Evolutionary conservation across 2,888 invertebrate genomes (phyloP), one percentile per base, ranked within the genome.

Genomic region (Arge pagana): DNA sequence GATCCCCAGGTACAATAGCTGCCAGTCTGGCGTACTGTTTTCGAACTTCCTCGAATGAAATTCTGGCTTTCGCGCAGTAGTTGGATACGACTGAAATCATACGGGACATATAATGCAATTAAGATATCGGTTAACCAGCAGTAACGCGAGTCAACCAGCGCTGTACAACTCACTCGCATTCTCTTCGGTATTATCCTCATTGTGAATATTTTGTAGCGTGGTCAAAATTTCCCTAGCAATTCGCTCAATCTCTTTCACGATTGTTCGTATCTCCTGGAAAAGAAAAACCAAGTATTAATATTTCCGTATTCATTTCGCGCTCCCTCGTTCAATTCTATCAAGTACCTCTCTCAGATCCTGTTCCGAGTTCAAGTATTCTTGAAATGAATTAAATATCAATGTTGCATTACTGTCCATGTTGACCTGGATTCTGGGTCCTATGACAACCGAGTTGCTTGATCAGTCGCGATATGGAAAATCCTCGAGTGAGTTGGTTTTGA

Each of bases 121-220:
- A 21, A n/a, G n/a, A n/a, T n/a, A n/a, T n/a, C n/a, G n/a, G n/a
- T n/a, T n/a, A 50, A 43, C 37, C 26, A 18, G 36, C 35, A 11
- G 23, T 36, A 4, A 16, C 11, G 31, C 19, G 18, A 40, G 30
- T 15, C 5, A 3, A 23, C 42, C 39, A 21, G 48, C 41, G 28
- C 21, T 35, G 21, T 13, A n/a, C n/a, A n/a, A 57, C 60, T 57
- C 71, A 80, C 82, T 82, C 78, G 66, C 65, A 87, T 91, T 84
- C 68, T 86, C 84, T 60, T 83, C 82, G 51, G 84, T 80, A 57
- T 83, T 83, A 59, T 78, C 78, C 45, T 80, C 80, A 62, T 88
- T 87, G 67, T 96, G 95, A 57, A 95, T 91, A 16, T 87, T 82
- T 80, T 94, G 93, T 23, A 95, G 78, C 15, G 84, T 78, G 18